Evolutionary conservation across 2,113 vertebrate genomes (phyloP), one percentile per base, ranked within the genome.

Genomic region (Tauraco erythrolophus): DNA sequence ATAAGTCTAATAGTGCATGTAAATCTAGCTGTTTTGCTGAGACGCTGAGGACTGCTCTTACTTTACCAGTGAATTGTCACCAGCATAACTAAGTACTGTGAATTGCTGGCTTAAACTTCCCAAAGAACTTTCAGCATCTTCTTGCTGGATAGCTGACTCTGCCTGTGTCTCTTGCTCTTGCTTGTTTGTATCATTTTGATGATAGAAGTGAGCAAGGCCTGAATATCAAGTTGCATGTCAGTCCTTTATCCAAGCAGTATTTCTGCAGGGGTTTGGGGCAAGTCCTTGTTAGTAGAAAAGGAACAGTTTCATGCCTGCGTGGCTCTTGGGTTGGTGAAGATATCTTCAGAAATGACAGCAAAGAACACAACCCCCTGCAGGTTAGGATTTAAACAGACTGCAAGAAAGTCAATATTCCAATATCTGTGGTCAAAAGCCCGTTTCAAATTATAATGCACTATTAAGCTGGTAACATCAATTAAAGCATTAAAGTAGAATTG

Each of bases 341-440:
- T 37, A 2, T n/a, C 61, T 16, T 45, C 81, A 70, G 65, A 87
- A 94, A 62, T 70, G 65, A 51, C 78, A 53, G 85, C 65, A 30
- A 50, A 69, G 85, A 85, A 33, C 77, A 61, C 12, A 14, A 53
- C 56, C 39, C 71, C 85, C 72, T n/a, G 35, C 33, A 35, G 84
- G 13, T 19, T 9, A 8, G 54, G 70, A 61, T 89, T 96, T 69
- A 84, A 45, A 57, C 64, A 94, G 92, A 8, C 75, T 78, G 70
- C 66, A 30, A 28, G 79, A 43, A 37, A 2, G 21, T 89, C 78
- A 37, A 43, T 79, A 74, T 79, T 75, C 69, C 93, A 76, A 61
- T 77, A 84, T 61, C 92, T 92, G 85, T 86, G 78, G 54, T 96
- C 92, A 95, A 92, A 91, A 94, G 77, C 72, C 83, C 65, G 14